These are phyloP conservation scores for Lochmaea crataegi DNA, from an alignment of 2,888 invertebrate species.

Conservation along the genomic window DNA sequence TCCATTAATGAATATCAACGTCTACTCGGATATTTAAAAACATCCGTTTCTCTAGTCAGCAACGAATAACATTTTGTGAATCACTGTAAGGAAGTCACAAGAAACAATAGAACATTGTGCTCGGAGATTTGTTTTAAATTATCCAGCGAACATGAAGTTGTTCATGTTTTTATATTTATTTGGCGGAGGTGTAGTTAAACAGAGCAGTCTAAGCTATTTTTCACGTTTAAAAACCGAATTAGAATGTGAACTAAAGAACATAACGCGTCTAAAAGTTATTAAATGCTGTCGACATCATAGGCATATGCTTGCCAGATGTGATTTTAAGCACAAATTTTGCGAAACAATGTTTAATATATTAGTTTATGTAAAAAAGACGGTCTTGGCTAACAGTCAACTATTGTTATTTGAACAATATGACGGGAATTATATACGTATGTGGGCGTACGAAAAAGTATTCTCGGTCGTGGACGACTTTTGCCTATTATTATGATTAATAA, in stretches of 20 bases:
- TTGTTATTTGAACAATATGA: conserved; percentile 33
- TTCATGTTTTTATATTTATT: neutral
- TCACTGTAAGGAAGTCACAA: conserved; percentile 42
- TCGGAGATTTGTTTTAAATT: conserved; percentile 48
- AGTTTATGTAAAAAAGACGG: conserved; percentile 43
- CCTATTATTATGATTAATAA: conserved; percentile 15
- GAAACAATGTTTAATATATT: conserved; percentile 45
- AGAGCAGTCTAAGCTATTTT: neutral
- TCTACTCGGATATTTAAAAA: neutral
- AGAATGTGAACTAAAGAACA: neutral
- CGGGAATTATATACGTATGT: conserved; percentile 15
- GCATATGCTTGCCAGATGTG: conserved; percentile 43
- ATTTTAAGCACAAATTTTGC: conserved; percentile 42
- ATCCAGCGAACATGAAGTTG: conserved; percentile 38
- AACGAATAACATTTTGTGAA: conserved; percentile 39
- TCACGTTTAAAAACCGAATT: neutral
- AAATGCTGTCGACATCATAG: conserved; percentile 35
- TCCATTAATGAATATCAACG: neutral
- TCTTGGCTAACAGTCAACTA: conserved; percentile 45
- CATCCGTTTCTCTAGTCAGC: conserved; percentile 6
- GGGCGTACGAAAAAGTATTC: conserved; percentile 13
- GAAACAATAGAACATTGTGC: conserved; percentile 46
- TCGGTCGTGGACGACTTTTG: no score
- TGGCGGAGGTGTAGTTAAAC: neutral
- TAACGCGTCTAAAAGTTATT: conserved; percentile 31